phyloP scores from a whole-genome alignment of 2,113 vertebrate genomes.

The Pachypanchax playfairii region DNA sequence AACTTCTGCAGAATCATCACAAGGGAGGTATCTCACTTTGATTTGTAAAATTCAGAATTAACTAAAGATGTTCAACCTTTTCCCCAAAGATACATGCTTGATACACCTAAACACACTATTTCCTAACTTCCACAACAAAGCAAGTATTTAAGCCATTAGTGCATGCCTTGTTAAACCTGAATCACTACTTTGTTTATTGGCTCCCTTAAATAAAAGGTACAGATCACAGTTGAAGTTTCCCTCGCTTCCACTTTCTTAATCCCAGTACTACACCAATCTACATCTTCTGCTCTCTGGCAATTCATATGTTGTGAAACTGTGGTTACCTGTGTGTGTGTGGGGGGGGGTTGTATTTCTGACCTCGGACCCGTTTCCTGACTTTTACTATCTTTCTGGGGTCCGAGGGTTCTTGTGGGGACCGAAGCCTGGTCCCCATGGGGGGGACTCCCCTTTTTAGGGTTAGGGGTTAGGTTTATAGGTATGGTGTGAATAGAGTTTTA shows the following conservation, averaged over 20 bases:
- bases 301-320: constrained; percentile 19
- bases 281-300: constrained; percentile 29
- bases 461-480: too few relatives aligned
- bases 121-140: not conserved
- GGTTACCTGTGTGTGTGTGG: constrained; percentile 18
- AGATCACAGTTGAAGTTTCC: not conserved
- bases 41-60: constrained; percentile 34
- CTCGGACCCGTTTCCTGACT: too few relatives aligned
- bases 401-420: too few relatives aligned
- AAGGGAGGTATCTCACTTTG: constrained; percentile 23
- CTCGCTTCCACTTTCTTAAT: not conserved
- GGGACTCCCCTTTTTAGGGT: too few relatives aligned
- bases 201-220: not conserved
- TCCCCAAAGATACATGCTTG: not conserved
- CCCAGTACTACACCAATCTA: not conserved
- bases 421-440: too few relatives aligned
- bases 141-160: not conserved
- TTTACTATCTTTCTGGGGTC: too few relatives aligned
- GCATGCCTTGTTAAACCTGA: not conserved
- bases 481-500: too few relatives aligned
- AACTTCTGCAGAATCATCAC: constrained; percentile 44
- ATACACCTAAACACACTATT: not conserved
- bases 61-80: constrained; percentile 11
- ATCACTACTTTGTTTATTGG: too few relatives aligned
- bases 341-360: too few relatives aligned